Percentiles rank a stretch among this genome's conserved stretches.
phyloP scores from a whole-genome alignment of 2,888 invertebrate genomes.

The Acleris cristana region DNA sequence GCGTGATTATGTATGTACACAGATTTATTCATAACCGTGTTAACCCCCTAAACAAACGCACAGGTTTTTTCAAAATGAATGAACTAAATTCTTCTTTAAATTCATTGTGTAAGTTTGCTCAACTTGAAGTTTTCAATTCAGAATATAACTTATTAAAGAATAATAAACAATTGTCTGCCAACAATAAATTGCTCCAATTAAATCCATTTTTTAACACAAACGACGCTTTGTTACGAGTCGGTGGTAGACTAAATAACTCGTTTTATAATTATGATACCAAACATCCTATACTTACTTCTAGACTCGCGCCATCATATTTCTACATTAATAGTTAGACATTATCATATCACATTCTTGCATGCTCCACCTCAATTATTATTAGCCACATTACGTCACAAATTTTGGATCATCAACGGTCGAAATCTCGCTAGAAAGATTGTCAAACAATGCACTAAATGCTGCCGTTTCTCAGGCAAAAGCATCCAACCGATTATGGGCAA shows the following conservation, averaged over 20 bases:
- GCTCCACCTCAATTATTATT: conserved; percentile 41
- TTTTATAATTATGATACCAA: conserved; percentile 39
- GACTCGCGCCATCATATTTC: conserved; percentile 31
- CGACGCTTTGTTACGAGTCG: conserved; percentile 35
- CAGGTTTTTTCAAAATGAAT: background rate
- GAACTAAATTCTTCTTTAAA: conserved; percentile 22
- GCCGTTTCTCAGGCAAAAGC: conserved; percentile 32
- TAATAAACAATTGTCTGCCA: conserved; percentile 10
- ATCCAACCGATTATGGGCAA: conserved; percentile 42
- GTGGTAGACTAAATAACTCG: conserved; percentile 40
- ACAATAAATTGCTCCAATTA: conserved; percentile 14
- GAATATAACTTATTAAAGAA: conserved; percentile 14
- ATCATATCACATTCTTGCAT: conserved; percentile 35
- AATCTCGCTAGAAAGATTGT: conserved; percentile 36
- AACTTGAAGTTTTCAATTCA: conserved; percentile 16
- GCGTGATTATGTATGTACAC: conserved; percentile 15
- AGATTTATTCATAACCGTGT: conserved; percentile 12
- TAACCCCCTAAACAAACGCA: conserved; percentile 12
- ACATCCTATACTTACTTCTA: conserved; percentile 31
- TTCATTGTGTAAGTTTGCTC: conserved; percentile 18
- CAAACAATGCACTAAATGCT: conserved; percentile 36
- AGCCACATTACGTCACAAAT: conserved; percentile 37
- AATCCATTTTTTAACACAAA: conserved; percentile 23
- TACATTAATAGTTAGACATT: conserved; percentile 21
- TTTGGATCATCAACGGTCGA: conserved; percentile 39